Conservation (phyloP, 53 echinoderm and acorn worm species). For the Zoroaster sp. region DNA sequence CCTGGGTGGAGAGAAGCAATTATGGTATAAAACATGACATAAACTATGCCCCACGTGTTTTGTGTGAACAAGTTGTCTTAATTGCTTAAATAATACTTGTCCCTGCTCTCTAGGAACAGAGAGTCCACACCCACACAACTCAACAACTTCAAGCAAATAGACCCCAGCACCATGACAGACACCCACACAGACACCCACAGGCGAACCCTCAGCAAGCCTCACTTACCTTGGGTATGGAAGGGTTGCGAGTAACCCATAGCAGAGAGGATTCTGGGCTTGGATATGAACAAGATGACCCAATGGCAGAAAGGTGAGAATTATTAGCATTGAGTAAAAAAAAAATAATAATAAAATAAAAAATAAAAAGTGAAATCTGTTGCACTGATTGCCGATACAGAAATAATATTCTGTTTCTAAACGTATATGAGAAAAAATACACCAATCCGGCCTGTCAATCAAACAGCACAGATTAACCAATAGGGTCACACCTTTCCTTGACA, state of each 20-base stretch:
- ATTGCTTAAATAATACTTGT: background rate
- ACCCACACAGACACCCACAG: constrained; percentile 1
- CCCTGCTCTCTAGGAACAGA: background rate
- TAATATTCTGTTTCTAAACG: too few relatives aligned
- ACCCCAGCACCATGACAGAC: constrained; percentile 33
- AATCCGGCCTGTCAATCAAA: too few relatives aligned
- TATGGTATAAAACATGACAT: too few relatives aligned
- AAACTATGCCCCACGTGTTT: too few relatives aligned
- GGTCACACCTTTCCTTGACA: too few relatives aligned
- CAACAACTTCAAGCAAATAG: background rate
- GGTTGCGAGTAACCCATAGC: constrained; percentile 41
- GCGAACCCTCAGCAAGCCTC: background rate
- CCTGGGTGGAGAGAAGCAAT: too few relatives aligned
- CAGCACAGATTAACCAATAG: too few relatives aligned
- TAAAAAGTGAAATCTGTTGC: background rate
- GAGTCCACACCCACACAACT: background rate
- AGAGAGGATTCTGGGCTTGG: constrained; percentile 74
- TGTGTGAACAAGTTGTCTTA: too few relatives aligned
- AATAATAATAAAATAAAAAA: too few relatives aligned
- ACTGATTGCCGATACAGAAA: background rate
- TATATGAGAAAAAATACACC: too few relatives aligned
- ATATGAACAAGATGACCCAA: constrained; percentile 47
- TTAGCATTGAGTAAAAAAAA: too few relatives aligned
- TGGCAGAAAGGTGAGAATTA: constrained; percentile 14
- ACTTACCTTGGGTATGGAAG: background rate